Conservation (phyloP, 1,140 invertebrate genomes). For the honey bee (Apis mellifera) region DNA sequence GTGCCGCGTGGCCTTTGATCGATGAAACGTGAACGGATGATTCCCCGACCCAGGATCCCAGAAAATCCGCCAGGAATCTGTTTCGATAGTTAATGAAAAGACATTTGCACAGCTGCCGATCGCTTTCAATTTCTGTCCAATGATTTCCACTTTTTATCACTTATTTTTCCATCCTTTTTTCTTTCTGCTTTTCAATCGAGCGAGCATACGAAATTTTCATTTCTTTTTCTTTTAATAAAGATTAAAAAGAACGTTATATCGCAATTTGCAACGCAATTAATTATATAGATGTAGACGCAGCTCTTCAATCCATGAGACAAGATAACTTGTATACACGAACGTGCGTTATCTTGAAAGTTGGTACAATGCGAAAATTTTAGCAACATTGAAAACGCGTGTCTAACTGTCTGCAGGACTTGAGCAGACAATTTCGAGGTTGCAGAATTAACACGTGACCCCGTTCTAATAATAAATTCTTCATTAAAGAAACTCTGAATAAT, state of each 20-base stretch:
- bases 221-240: too few relatives aligned
- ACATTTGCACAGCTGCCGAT: not conserved
- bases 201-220: too few relatives aligned
- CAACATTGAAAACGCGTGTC: not conserved
- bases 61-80: not conserved
- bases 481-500: too few relatives aligned
- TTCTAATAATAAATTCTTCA: too few relatives aligned
- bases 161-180: not conserved
- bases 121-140: not conserved
- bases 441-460: not conserved
- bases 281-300: too few relatives aligned
- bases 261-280: too few relatives aligned
- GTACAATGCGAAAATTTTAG: not conserved
- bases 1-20: slow-evolving; percentile 16
- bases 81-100: slow-evolving; percentile 26
- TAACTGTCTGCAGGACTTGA: not conserved
- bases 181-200: not conserved
- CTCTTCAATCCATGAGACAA: too few relatives aligned
- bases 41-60: not conserved
- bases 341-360: not conserved
- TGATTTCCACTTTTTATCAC: too few relatives aligned
- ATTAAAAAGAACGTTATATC: too few relatives aligned
- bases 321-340: not conserved
- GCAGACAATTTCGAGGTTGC: not conserved
- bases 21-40: slow-evolving; percentile 28